Evolutionary conservation across 2,113 vertebrate genomes (phyloP), one percentile per base, ranked within the genome.

Genomic region (Piprites chloris): DNA sequence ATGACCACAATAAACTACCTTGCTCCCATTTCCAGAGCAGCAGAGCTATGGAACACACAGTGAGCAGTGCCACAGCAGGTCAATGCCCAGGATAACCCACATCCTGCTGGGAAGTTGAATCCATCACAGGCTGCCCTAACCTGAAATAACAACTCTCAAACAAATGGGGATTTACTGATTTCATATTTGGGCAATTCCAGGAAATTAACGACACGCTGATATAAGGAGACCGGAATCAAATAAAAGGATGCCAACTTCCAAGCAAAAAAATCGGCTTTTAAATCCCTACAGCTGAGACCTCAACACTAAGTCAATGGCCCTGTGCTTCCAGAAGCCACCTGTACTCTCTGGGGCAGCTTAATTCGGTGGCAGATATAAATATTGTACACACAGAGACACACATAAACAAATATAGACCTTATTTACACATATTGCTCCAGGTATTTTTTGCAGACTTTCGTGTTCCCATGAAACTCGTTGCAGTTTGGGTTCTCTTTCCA

Each of bases 401-500:
- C 20, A 52, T 5, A 23, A 11, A 69, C 20, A 81, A 26, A 61
- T 13, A 53, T 11, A 2, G 6, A 14, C 33, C 76, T 77, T 12
- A 71, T 88, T 78, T 84, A 35, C n/a, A 83, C 30, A 35, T 5
- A 76, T 22, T 35, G 47, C 68, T 89, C 55, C 86, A 85, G 62
- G 39, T 74, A 68, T 52, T 72, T 88, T 86, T 83, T 66, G 62
- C n/a, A 91, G 61, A 59, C 47, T 66, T 94, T 92, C 71, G 46
- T 68, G 37, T 55, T 56, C 47, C 67, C 52, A 22, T 32, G 30
- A 88, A 89, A 46, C 72, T 78, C 16, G 2, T 7, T 55, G 79
- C 87, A 89, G 79, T 72, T 88, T 78, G 68, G 55, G 59, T 72
- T 94, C 81, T 30, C 5, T 74, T 94, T 92, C 94, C 87, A 74